phyloP scores from a whole-genome alignment of 2,888 invertebrate genomes.

The Tyria jacobaeae region DNA sequence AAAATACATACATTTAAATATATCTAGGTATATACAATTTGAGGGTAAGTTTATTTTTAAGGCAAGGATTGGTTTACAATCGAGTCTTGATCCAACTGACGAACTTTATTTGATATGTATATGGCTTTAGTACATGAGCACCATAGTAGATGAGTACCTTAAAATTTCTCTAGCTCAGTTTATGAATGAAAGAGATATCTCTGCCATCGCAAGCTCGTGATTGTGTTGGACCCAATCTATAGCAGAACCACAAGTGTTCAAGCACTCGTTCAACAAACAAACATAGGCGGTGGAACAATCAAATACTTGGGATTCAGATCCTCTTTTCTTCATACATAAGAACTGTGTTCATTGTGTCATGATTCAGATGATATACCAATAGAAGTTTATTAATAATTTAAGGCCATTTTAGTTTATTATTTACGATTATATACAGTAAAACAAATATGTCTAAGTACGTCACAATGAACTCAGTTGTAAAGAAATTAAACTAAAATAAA shows the following conservation, averaged over 20 bases:
- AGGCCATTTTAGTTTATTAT: neutral
- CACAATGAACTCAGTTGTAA: constrained; percentile 27
- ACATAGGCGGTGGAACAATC: constrained; percentile 74
- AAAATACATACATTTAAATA: constrained; percentile 55
- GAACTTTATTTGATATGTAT: neutral
- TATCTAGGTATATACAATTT: constrained; percentile 42
- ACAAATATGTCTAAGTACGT: constrained; percentile 9
- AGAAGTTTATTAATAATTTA: neutral
- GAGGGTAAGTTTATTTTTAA: constrained; percentile 42
- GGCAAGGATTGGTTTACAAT: constrained; percentile 43
- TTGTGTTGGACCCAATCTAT: constrained; percentile 4
- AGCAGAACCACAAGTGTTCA: constrained; percentile 18
- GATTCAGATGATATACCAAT: neutral
- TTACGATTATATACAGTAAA: neutral
- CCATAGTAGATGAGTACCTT: neutral
- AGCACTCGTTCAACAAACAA: constrained; percentile 29
- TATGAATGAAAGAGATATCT: neutral
- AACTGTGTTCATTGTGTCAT: constrained; percentile 38
- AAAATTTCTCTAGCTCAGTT: neutral
- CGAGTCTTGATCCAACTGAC: neutral
- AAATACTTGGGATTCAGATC: constrained; percentile 63
- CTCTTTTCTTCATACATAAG: constrained; percentile 51
- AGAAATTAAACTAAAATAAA: constrained; percentile 69
- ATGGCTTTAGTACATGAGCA: neutral
- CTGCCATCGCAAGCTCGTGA: neutral